A percentile compares a stretch with the other conserved stretches of the same genome.
Evolutionary conservation across 2,797 vertebrate species (phyloP).

Genomic region (Rousettus madagascariensis): DNA sequence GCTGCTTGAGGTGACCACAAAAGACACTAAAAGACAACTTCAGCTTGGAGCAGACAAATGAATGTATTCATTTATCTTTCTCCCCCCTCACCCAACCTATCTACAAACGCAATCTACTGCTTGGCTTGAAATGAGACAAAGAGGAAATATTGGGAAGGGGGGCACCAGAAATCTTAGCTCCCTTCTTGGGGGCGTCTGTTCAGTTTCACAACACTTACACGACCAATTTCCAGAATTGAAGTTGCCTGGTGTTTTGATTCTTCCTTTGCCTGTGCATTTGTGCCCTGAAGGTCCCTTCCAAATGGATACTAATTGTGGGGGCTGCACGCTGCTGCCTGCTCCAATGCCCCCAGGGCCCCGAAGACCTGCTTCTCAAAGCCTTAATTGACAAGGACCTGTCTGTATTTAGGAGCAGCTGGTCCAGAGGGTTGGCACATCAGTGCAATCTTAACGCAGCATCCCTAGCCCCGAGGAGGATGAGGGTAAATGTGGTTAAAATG

Average conservation of each 20-base stretch:
- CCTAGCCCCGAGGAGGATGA: constrained; percentile 94
- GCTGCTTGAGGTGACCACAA: constrained; percentile 97
- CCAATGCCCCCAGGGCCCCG: constrained; percentile 91
- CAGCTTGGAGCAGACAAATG: constrained; percentile 82
- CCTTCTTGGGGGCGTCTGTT: constrained; percentile 85
- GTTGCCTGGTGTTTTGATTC: constrained; percentile 89
- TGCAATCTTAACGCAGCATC: constrained; percentile 96
- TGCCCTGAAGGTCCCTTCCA: constrained; percentile 94
- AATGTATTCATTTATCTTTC: constrained; percentile 87
- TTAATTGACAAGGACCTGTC: constrained; percentile 99
- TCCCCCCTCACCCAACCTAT: not conserved
- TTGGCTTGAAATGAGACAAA: constrained; percentile 77
- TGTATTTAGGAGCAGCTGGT: constrained; percentile 99
- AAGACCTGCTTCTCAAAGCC: constrained; percentile 97
- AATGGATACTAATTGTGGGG: constrained; percentile 99
- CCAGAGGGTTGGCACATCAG: constrained; percentile 96
- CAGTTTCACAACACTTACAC: constrained; percentile 87
- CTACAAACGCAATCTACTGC: constrained; percentile 58
- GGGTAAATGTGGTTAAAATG: constrained; percentile 96
- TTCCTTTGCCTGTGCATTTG: constrained; percentile 88
- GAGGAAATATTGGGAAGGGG: constrained; percentile 57
- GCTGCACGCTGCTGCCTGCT: constrained; percentile 94
- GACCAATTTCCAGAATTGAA: constrained; percentile 86
- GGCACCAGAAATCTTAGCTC: constrained; percentile 82
- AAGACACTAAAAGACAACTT: constrained; percentile 85